Conservation (phyloP, 2,797 vertebrate genomes). For the Euphonia xanthogaster region DNA sequence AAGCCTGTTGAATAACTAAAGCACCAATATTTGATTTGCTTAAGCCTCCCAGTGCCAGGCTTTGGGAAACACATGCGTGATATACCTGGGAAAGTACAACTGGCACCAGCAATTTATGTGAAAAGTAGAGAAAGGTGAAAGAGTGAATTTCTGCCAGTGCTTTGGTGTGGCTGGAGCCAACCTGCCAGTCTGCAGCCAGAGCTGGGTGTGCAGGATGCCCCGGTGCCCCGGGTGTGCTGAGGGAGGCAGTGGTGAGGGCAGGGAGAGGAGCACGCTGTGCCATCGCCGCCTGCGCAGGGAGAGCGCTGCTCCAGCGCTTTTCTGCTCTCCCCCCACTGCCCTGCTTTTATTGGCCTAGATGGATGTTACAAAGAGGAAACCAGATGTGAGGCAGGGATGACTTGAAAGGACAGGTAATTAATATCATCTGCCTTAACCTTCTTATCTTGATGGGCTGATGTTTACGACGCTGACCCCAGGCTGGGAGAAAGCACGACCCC, state of each 20-base stretch:
- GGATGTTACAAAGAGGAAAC: slow-evolving; percentile 72
- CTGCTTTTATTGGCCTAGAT: slow-evolving; percentile 76
- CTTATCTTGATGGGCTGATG: slow-evolving; percentile 80
- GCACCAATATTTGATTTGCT: neutral
- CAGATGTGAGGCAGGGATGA: slow-evolving; percentile 81
- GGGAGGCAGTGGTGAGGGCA: neutral
- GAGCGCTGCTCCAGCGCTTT: slow-evolving; percentile 29
- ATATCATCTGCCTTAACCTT: slow-evolving; percentile 77
- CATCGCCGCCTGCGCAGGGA: neutral
- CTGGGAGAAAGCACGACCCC: slow-evolving; percentile 58
- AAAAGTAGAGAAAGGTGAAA: neutral
- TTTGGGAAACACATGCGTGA: neutral
- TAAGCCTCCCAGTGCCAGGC: neutral
- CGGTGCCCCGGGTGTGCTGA: neutral
- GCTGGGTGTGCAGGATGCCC: neutral
- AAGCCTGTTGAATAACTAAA: neutral
- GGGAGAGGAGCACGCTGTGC: neutral
- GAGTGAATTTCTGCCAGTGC: neutral
- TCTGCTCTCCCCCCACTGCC: neutral
- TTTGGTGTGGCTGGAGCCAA: neutral
- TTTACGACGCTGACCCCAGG: slow-evolving; percentile 64
- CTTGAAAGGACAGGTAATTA: slow-evolving; percentile 82
- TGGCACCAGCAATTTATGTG: neutral
- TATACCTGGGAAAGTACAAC: neutral
- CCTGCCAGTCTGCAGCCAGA: rapidly evolving